Base-by-base conservation (phyloP, 2,888 invertebrate genomes). In the Drosophila peninsularis region DNA sequence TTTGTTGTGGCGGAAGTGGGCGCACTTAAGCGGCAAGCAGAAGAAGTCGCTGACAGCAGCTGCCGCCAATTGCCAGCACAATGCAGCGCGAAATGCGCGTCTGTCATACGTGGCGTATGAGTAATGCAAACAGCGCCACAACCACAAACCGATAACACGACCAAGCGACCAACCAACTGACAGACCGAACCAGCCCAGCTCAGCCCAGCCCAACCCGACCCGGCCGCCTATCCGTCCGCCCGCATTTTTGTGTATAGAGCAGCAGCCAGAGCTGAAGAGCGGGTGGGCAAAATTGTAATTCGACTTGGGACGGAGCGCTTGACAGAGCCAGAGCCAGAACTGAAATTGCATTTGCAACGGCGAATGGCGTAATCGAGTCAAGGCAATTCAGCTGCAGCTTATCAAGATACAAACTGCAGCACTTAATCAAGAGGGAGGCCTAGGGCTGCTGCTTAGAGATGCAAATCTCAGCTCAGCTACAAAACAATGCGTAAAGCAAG, bases 81-180 rank as follows among this genome's bases (percentile, higher is more conserved):
- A 79, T 77, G 76, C 69, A 65, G 41, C 65, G 55, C 45, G 30
- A 74, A 75, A 71, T 66, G 60, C 57, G 58, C 61, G 60, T 36
- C 58, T 80, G 77, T 66, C 73, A 60, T 63, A 76, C 77, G 50
- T 50, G 70, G 80, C 77, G 80, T 77, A 78, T 78, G 77, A 73
- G 78, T 71, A 64, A 80, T 80, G 75, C 65, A 78, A 62, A 49
- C 57, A 58, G 57, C 42, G 10, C 30, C 44, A 47, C 52, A 69
- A 56, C 75, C 60, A 30, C 71, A 62, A 68, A 76, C 50, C 62
- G 24, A 44, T 32, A 57, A 37, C 53, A 17, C 36, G 9, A 47
- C 56, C 24, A 30, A 47, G 13, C 47, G 30, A 30, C 47, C 47
- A 30, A 5, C 14, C 44, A 4, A 45, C 24, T 24, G n/a, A 45